Evolutionary conservation across 2,113 vertebrate species (phyloP), one percentile per base, ranked within the genome.

Genomic region (Mus spicilegus): DNA sequence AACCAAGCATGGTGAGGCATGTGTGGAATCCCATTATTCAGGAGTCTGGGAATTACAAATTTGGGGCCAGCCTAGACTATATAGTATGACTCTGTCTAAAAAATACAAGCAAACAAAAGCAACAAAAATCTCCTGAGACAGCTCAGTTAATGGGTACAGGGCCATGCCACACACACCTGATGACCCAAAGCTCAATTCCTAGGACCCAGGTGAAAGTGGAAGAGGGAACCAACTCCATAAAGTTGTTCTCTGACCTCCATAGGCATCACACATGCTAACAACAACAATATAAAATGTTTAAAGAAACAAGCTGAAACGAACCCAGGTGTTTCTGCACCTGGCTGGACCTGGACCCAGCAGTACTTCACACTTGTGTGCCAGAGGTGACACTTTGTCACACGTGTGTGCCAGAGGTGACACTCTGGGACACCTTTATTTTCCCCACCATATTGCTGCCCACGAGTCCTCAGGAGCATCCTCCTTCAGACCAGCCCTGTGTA

Each of bases 391-490:
- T 49, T 39, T 30, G 30, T 17, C n/a, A 46, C 14, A 3, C 7
- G 0, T 63, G n/a, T 28, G 8, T 70, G 65, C 22, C 56, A 13
- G 16, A 13, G 7, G 72, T 16, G 30, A 0, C 5, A n/a, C 12
- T 49, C 39, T 30, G 30, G 24, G 16, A 22, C 10, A 0, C 3
- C 13, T 12, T 11, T 49, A 16, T 56, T 54, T 72, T 49, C 26
- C 39, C 33, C 12, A 9, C 42, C 26, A 12, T 4, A 5, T 9
- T 1, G 1, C 0, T 3, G 1, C 39, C 33, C 33, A 13, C 8
- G 0, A 5, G 1, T 30, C 58, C 3, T 1, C 26, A 2, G 0
- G 5, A 0, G 26, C 30, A 36, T 67, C 70, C 46, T 61, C 11
- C 20, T 22, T 6, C 8, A 22, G 65, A 17, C 33, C 11, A n/a